These are phyloP conservation scores for Paratrypauchen microcephalus DNA, from an alignment of 2,797 vertebrate genomes.

Conservation along the genomic window DNA sequence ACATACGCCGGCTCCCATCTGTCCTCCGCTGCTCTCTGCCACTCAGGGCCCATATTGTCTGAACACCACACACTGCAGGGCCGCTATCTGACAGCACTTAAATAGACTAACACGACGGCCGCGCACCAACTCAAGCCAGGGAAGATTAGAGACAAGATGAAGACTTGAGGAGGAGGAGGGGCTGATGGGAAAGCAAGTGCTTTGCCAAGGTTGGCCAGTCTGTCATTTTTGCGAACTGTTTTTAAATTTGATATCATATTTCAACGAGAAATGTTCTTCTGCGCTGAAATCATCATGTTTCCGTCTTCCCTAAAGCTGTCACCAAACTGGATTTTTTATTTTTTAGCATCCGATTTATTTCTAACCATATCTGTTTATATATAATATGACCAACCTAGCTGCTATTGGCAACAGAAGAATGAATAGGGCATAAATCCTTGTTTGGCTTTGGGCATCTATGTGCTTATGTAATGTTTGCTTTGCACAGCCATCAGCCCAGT, in stretches of 20 bases:
- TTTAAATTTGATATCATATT: background rate
- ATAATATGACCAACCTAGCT: constrained; percentile 10
- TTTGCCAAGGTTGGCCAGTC: constrained; percentile 18
- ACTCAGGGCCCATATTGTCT: constrained; percentile 55
- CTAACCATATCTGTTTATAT: background rate
- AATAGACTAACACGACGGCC: constrained; percentile 56
- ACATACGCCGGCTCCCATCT: constrained; percentile 41
- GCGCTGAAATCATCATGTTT: background rate
- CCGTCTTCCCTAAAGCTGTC: background rate
- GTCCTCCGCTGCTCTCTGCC: constrained; percentile 49
- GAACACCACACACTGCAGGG: constrained; percentile 46
- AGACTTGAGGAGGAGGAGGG: constrained; percentile 33
- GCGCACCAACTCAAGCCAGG: constrained; percentile 42
- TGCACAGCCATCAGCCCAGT: constrained; percentile 33
- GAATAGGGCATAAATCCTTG: constrained; percentile 9
- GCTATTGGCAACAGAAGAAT: background rate
- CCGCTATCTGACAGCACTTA: constrained; percentile 50
- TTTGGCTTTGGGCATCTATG: constrained; percentile 28
- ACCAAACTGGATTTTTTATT: background rate
- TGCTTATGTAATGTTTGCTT: constrained; percentile 58
- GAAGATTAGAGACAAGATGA: constrained; percentile 52
- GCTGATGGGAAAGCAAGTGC: constrained; percentile 50
- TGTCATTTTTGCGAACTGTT: constrained; percentile 53
- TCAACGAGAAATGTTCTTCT: background rate
- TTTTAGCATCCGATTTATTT: background rate